Evolutionary conservation across 2,888 invertebrate genomes (phyloP).

Genomic region (Protodeltote pygarga): DNA sequence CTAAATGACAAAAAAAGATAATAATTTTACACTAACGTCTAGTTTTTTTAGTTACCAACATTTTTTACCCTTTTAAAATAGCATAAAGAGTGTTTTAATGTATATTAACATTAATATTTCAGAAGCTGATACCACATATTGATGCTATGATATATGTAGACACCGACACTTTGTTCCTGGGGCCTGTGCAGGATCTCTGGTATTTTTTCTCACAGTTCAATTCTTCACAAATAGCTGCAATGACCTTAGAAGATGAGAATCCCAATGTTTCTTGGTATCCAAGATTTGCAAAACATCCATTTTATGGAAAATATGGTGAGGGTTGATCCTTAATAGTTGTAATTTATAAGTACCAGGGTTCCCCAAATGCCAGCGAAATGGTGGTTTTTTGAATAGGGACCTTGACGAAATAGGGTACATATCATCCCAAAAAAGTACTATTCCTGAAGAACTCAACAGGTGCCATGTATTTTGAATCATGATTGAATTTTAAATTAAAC

Average conservation of each 20-base stretch:
- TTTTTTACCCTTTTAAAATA: no score
- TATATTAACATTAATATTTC: slow-evolving; percentile 62
- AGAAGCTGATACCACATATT: slow-evolving; percentile 92
- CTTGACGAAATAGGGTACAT: no score
- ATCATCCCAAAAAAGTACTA: no score
- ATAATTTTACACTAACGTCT: no score
- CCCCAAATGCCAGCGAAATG: no score
- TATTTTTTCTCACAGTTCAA: slow-evolving; percentile 93
- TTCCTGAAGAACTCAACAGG: no score
- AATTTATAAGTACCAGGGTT: neutral
- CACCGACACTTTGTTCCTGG: slow-evolving; percentile 95
- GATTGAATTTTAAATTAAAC: no score
- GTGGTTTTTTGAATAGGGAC: no score
- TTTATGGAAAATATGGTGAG: slow-evolving; percentile 93
- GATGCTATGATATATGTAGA: slow-evolving; percentile 97
- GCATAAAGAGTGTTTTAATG: neutral
- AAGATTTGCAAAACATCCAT: slow-evolving; percentile 97
- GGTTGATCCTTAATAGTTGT: neutral
- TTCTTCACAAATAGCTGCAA: slow-evolving; percentile 93
- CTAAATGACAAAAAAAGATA: no score
- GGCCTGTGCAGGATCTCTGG: slow-evolving; percentile 94
- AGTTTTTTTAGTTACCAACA: no score
- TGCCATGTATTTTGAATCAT: no score
- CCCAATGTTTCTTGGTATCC: slow-evolving; percentile 98
- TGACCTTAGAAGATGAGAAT: slow-evolving; percentile 96